These are phyloP conservation scores for Dasysyrphus albostriatus DNA, from an alignment of 2,888 invertebrate genomes.

Conservation along the genomic window DNA sequence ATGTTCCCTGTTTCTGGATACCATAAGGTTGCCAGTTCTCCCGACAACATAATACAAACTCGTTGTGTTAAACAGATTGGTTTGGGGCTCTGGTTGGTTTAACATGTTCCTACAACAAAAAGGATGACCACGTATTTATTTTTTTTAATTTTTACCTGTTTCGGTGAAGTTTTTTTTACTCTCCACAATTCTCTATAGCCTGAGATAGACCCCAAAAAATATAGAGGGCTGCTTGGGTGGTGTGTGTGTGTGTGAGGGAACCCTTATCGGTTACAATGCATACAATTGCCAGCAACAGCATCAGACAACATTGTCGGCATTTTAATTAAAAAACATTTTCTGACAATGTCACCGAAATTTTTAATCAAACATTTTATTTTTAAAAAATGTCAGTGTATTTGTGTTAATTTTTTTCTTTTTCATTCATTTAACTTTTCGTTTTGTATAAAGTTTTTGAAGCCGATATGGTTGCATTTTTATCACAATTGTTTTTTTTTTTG, in stretches of 20 bases:
- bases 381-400: slow-evolving; percentile 9
- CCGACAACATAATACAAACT: neutral
- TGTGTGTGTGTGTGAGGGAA: slow-evolving; percentile 8
- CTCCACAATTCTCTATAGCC: neutral
- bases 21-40: slow-evolving; percentile 53
- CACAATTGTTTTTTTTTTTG: neutral
- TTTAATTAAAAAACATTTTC: slow-evolving; percentile 75
- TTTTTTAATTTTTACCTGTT: slow-evolving; percentile 69
- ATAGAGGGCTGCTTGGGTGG: neutral
- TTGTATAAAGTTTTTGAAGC: slow-evolving; percentile 1
- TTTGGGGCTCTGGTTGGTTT: slow-evolving; percentile 2
- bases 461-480: slow-evolving; percentile 26
- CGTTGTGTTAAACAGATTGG: slow-evolving; percentile 37
- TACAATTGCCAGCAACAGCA: slow-evolving; percentile 68
- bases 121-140: slow-evolving; percentile 68
- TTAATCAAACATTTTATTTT: slow-evolving; percentile 66
- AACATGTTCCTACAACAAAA: slow-evolving; percentile 43
- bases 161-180: slow-evolving; percentile 51
- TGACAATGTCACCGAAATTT: slow-evolving; percentile 74
- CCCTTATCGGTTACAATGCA: slow-evolving; percentile 69
- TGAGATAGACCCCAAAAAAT: neutral
- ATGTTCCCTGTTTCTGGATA: slow-evolving; percentile 12
- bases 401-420: neutral
- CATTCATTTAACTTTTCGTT: neutral
- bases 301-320: slow-evolving; percentile 73